phyloP scores from a whole-genome alignment of 2,888 invertebrate species.

The Cactoblastis cactorum region DNA sequence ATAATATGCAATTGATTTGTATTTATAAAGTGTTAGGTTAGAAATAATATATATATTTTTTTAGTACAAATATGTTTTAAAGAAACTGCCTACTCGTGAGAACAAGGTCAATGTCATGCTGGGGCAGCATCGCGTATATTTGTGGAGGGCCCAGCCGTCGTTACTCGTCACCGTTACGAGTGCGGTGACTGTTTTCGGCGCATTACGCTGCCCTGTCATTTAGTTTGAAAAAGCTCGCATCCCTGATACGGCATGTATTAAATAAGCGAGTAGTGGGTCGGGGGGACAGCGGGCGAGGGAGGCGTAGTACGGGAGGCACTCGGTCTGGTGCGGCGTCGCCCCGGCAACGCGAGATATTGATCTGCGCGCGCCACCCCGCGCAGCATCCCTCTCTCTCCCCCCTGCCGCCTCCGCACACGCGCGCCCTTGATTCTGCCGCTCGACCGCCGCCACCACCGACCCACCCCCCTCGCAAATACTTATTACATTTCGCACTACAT shows the following conservation, averaged over 20 bases:
- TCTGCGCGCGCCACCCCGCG: constrained; percentile 63
- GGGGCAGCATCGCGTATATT: constrained; percentile 28
- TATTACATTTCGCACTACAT: constrained; percentile 75
- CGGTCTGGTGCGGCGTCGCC: constrained; percentile 82
- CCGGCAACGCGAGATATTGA: constrained; percentile 78
- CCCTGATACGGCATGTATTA: constrained; percentile 72
- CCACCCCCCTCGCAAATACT: constrained; percentile 60
- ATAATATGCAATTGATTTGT: too few relatives aligned
- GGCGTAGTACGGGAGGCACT: constrained; percentile 81
- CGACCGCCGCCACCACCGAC: constrained; percentile 48
- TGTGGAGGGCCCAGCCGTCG: constrained; percentile 28
- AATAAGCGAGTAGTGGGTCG: constrained; percentile 72
- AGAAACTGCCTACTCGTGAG: constrained; percentile 20
- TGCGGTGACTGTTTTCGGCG: constrained; percentile 45
- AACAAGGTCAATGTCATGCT: constrained; percentile 60
- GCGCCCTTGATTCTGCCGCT: constrained; percentile 61
- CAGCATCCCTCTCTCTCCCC: constrained; percentile 75
- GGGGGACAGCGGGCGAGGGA: constrained; percentile 38
- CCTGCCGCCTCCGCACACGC: constrained; percentile 29
- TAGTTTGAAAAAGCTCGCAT: constrained; percentile 72
- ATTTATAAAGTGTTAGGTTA: too few relatives aligned
- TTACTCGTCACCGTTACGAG: constrained; percentile 34
- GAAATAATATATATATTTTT: too few relatives aligned
- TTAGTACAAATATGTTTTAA: too few relatives aligned
- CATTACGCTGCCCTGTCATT: constrained; percentile 66